These are phyloP conservation scores for Macrophya alboannulata DNA, from an alignment of 2,888 invertebrate species.

Conservation along the genomic window DNA sequence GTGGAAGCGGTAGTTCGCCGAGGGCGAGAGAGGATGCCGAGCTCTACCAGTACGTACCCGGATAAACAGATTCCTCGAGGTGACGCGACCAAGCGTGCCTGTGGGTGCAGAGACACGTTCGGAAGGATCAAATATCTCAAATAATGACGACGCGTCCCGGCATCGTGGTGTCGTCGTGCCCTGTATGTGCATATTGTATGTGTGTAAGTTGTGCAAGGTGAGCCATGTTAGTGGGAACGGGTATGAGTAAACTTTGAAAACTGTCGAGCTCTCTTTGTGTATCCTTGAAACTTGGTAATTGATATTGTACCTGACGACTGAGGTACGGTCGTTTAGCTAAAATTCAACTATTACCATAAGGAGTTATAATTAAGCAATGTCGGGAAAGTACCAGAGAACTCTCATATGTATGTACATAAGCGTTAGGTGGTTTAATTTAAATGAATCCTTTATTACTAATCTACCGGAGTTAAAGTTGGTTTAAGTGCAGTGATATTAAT, in stretches of 20 bases:
- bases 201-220: constrained; percentile 2
- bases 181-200: neutral
- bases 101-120: constrained; percentile 51
- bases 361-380: constrained; percentile 47
- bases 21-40: neutral
- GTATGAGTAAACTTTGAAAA: constrained; percentile 34
- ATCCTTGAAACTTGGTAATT: constrained; percentile 49
- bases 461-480: constrained; percentile 3
- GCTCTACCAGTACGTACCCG: neutral
- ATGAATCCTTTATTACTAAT: constrained; percentile 27
- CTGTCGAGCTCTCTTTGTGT: constrained; percentile 44
- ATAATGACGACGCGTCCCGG: constrained; percentile 36
- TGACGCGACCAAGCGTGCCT: constrained; percentile 49
- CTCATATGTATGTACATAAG: neutral
- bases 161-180: neutral
- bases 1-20: constrained; percentile 46
- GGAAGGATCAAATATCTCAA: constrained; percentile 51
- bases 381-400: constrained; percentile 32
- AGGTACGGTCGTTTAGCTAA: constrained; percentile 44
- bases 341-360: constrained; percentile 47
- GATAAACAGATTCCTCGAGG: constrained; percentile 49
- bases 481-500: constrained; percentile 35
- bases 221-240: neutral
- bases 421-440: constrained; percentile 22
- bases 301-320: constrained; percentile 47